Percentiles rank a stretch among this genome's conserved stretches.
phyloP scores from a whole-genome alignment of 2,113 vertebrate species.

The Natator depressus region DNA sequence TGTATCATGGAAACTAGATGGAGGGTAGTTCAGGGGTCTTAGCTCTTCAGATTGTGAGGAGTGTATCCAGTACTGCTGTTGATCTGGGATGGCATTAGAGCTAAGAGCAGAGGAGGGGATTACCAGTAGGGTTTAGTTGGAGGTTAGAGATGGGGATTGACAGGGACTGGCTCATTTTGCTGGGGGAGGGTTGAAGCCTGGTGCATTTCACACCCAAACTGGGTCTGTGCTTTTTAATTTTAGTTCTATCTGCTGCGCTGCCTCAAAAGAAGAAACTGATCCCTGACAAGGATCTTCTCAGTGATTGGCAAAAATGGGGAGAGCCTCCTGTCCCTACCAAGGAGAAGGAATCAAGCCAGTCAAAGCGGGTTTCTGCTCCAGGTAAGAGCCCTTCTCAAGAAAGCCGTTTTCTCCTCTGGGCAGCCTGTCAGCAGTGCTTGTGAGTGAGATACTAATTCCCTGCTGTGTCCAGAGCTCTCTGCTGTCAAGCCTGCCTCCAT shows the following conservation, averaged over 20 bases:
- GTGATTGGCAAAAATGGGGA: conserved; percentile 55
- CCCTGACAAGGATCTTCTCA: conserved; percentile 45
- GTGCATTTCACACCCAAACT: neutral
- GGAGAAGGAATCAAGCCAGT: neutral
- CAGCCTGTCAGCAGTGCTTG: neutral
- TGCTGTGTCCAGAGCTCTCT: neutral
- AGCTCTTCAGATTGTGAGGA: neutral
- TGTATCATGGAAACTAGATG: neutral
- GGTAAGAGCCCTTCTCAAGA: conserved; percentile 20
- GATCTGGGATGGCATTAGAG: neutral
- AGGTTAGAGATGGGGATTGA: neutral
- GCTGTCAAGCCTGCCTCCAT: neutral
- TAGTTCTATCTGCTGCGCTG: conserved; percentile 39
- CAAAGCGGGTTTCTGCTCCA: neutral
- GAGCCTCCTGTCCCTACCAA: conserved; percentile 4
- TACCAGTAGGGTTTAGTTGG: neutral
- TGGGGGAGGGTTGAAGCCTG: neutral
- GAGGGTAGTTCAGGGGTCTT: neutral
- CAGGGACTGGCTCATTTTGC: neutral
- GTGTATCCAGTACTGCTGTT: neutral
- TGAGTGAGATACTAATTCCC: neutral
- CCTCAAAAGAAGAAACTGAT: conserved; percentile 53
- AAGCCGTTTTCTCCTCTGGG: neutral
- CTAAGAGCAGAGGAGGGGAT: neutral
- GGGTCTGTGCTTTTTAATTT: conserved; percentile 12